Evolutionary conservation across 2,113 vertebrate genomes (phyloP).

Genomic region (Gnathochromis pfefferi): DNA sequence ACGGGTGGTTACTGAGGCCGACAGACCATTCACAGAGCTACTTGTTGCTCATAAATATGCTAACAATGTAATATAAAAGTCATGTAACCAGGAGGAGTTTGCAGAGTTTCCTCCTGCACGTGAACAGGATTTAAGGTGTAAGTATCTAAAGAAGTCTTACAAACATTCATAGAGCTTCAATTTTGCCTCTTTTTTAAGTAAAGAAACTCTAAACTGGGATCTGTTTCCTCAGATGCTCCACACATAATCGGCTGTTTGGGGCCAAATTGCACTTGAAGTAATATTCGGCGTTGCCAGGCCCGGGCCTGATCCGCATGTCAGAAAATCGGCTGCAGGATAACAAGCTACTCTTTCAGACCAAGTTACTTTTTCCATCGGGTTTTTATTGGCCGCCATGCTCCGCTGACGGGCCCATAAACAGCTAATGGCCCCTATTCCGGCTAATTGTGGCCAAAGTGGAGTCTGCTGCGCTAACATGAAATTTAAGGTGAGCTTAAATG

Average conservation of each 20-base stretch:
- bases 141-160: accelerated
- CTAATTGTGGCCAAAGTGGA: slow-evolving; percentile 8
- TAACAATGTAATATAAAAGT: neutral
- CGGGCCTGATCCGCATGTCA: neutral
- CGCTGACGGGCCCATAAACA: slow-evolving; percentile 6
- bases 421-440: slow-evolving; percentile 2
- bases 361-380: slow-evolving; percentile 1
- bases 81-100: neutral
- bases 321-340: neutral
- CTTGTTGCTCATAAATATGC: neutral
- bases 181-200: neutral
- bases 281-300: neutral
- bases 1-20: neutral
- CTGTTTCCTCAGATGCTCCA: neutral
- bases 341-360: neutral
- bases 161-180: neutral
- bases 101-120: neutral
- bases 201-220: neutral
- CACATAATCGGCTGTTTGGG: neutral
- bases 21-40: neutral
- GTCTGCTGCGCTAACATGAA: neutral
- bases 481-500: neutral
- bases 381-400: slow-evolving; percentile 7
- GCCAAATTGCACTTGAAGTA: neutral
- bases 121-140: neutral